Base-by-base conservation (phyloP, 2,797 vertebrate species). In the Scomberomorus guttatus region DNA sequence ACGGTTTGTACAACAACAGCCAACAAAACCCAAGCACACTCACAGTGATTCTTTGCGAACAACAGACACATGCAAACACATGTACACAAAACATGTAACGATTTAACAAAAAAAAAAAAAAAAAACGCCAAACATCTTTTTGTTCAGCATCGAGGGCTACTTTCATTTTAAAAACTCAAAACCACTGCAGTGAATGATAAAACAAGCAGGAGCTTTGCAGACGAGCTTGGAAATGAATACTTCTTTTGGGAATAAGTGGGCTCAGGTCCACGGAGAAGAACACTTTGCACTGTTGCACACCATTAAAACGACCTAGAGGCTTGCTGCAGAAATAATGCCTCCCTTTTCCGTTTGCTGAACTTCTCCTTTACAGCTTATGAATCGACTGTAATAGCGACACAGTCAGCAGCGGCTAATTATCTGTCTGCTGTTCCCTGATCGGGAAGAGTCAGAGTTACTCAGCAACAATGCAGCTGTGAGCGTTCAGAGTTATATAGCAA, bases 371-470 rank as follows among this genome's bases (percentile, higher is more conserved):
- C 42, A 74, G 59, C 44, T 57, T 13, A 56, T 24, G 15, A 84
- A 66, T 39, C 39, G 13, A 12, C 25, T 56, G 42, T 11, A 18
- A 77, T 18, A 25, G 37, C 22, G 24, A 63, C 62, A 9, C 18
- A 75, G 34, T 54, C 48, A 46, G 24, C 63, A 18, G 37, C 51
- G 6, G 4, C 39, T 69, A 13, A 29, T 29, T 39, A 27, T 54
- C 55, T 29, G 13, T 72, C 56, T 48, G 39, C 6, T 29, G 32
- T 18, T 64, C 61, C 27, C 20, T 61, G 25, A 80, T 73, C 39
- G 44, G 46, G 55, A 82, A 68, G 69, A 83, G 77, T 84, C 83
- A 82, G 27, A 82, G 60, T 92, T 82, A 91, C 84, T 88, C 82
- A 84, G 85, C 84, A 86, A 87, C 62, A 70, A 63, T 29, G 39